Conservation (phyloP, 2,113 vertebrate genomes). For the Toxotes jaculatrix region DNA sequence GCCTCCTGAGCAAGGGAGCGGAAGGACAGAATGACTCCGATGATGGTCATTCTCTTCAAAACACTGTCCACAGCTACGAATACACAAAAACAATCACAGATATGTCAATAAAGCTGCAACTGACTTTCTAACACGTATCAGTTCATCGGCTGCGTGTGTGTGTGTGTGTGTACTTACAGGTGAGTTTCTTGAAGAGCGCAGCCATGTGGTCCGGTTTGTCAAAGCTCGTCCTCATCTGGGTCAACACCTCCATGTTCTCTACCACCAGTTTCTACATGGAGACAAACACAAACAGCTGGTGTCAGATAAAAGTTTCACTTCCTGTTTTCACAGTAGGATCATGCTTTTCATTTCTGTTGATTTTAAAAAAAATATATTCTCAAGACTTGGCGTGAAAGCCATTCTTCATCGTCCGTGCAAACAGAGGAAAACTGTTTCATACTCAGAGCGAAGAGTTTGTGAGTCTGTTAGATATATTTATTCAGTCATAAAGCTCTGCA, state of each 20-base stretch:
- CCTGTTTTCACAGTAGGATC: not conserved
- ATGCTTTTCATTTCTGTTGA: not conserved
- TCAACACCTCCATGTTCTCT: conserved; percentile 97
- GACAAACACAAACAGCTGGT: not conserved
- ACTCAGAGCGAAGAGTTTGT: too few species aligned
- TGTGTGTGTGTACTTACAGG: conserved; percentile 83
- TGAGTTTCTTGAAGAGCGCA: conserved; percentile 96
- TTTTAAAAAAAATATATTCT: too few species aligned
- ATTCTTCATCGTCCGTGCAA: not conserved
- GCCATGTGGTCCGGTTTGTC: conserved; percentile 99
- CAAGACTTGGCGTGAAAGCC: not conserved
- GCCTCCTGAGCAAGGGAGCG: conserved; percentile 97
- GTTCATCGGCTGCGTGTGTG: not conserved
- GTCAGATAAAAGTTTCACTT: not conserved
- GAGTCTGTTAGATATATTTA: too few species aligned
- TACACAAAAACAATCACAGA: not conserved
- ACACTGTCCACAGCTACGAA: conserved; percentile 96
- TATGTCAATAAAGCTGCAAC: not conserved
- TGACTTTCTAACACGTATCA: too few species aligned
- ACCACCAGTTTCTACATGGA: conserved; percentile 94
- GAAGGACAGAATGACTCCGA: conserved; percentile 98
- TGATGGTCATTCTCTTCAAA: conserved; percentile 98
- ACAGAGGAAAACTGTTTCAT: too few species aligned
- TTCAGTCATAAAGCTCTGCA: too few species aligned
- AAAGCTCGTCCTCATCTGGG: conserved; percentile 99